A percentile compares a stretch with the other conserved stretches of the same genome.
These are phyloP conservation scores for Rhopalosiphum nymphaeae DNA, from an alignment of 2,888 invertebrate species.

Conservation along the genomic window DNA sequence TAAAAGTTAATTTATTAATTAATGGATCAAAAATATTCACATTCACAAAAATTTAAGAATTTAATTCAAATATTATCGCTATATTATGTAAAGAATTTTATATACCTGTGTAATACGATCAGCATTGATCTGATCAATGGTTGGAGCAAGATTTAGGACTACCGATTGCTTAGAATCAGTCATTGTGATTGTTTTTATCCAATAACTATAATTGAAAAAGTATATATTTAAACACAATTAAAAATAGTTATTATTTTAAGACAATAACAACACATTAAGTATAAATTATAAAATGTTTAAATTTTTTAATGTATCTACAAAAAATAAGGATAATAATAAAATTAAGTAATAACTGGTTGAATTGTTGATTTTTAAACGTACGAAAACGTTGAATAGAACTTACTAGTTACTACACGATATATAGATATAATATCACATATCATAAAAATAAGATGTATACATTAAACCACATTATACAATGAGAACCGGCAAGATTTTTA, in stretches of 20 bases:
- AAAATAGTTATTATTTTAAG: neutral
- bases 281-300: neutral
- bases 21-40: neutral
- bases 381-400: neutral
- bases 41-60: neutral
- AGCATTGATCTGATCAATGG: constrained; percentile 90
- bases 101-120: constrained; percentile 89
- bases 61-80: neutral
- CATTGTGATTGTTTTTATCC: constrained; percentile 15
- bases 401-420: neutral
- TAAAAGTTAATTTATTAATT: neutral
- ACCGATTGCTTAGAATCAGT: constrained; percentile 39
- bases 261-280: neutral
- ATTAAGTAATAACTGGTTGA: neutral
- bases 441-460: no score
- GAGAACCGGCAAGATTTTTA: no score
- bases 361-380: neutral
- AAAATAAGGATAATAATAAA: neutral
- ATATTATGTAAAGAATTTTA: constrained; percentile 68
- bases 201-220: neutral
- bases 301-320: neutral
- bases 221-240: neutral
- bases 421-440: no score
- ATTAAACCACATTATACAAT: no score
- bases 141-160: constrained; percentile 76